phyloP scores from a whole-genome alignment of 1,140 invertebrate species.

The Procambarus virginalis region DNA sequence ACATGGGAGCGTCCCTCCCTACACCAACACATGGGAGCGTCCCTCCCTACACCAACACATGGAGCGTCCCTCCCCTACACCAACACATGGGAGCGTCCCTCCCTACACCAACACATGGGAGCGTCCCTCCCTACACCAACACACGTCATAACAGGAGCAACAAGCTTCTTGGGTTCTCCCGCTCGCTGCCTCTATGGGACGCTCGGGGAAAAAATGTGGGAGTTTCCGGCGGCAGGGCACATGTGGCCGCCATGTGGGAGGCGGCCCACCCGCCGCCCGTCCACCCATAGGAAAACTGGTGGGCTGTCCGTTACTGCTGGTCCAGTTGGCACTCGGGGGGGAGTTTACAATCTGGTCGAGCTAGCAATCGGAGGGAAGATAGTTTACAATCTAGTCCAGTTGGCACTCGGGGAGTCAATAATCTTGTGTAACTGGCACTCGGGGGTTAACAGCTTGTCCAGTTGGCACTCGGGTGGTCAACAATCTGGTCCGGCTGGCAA shows the following conservation, averaged over 20 bases:
- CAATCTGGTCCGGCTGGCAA: background rate
- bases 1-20: too few relatives aligned
- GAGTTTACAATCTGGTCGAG: background rate
- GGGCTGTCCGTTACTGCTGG: background rate
- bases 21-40: too few relatives aligned
- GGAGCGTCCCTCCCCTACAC: too few relatives aligned
- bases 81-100: too few relatives aligned
- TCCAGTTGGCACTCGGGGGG: background rate
- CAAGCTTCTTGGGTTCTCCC: slow-evolving; percentile 6
- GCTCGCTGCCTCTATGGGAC: background rate
- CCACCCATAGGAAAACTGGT: slow-evolving; percentile 17
- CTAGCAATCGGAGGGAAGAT: too few relatives aligned
- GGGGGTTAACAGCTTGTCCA: background rate
- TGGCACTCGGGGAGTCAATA: background rate
- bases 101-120: too few relatives aligned
- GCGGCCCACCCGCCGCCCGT: slow-evolving; percentile 1
- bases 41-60: too few relatives aligned
- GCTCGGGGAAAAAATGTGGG: slow-evolving; percentile 41
- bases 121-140: background rate
- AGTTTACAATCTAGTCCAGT: background rate
- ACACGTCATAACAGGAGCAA: background rate
- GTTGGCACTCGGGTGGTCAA: background rate
- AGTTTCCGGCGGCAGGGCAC: slow-evolving; percentile 26
- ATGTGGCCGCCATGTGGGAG: slow-evolving; percentile 35
- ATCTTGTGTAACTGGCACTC: background rate